Evolutionary conservation across 2,888 invertebrate genomes (phyloP).

Genomic region (Oligia fasciuncula): DNA sequence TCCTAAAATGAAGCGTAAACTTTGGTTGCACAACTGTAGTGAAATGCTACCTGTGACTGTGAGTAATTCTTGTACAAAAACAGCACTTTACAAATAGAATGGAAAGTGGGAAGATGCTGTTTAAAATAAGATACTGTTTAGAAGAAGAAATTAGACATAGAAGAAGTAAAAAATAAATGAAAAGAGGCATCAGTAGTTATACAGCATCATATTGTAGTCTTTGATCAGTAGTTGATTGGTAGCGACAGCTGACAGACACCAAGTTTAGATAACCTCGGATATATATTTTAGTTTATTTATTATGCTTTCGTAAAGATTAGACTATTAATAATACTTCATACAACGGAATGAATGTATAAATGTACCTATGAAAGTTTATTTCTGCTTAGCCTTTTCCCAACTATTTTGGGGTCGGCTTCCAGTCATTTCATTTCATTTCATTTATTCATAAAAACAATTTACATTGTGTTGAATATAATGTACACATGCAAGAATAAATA

Average conservation of each 20-base stretch:
- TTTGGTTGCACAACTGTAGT: slow-evolving; percentile 60
- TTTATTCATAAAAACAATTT: no score
- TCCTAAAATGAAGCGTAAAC: slow-evolving; percentile 49
- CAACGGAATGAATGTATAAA: background rate
- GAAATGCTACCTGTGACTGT: slow-evolving; percentile 46
- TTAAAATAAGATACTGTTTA: slow-evolving; percentile 21
- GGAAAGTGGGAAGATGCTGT: slow-evolving; percentile 40
- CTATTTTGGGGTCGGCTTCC: no score
- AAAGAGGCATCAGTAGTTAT: background rate
- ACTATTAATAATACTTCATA: background rate
- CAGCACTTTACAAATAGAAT: slow-evolving; percentile 13
- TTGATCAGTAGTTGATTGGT: background rate
- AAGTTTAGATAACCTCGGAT: background rate
- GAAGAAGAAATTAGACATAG: background rate
- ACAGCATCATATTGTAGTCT: no score
- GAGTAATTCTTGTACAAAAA: slow-evolving; percentile 37
- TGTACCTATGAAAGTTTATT: no score
- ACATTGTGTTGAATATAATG: no score
- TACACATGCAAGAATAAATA: no score
- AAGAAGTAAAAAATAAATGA: background rate
- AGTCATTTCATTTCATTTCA: no score
- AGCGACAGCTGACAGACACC: background rate
- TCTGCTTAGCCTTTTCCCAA: no score
- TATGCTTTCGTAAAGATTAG: background rate
- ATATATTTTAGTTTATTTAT: background rate